Percentiles rank a stretch among this genome's conserved stretches.
phyloP scores from a whole-genome alignment of 2,797 vertebrate genomes.

The Pogoniulus pusillus region DNA sequence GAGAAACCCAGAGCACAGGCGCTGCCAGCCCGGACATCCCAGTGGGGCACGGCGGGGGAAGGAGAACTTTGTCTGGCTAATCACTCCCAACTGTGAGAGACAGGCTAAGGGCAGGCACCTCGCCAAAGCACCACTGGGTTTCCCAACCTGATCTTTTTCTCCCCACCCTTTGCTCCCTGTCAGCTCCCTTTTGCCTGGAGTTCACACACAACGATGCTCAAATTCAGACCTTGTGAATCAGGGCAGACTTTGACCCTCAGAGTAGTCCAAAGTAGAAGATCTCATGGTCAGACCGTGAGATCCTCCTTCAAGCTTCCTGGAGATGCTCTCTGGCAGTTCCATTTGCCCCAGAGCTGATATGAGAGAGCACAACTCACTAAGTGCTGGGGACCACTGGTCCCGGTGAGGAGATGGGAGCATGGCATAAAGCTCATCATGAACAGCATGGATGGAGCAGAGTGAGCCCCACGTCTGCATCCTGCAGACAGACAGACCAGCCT shows the following conservation, averaged over 20 bases:
- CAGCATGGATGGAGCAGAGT: neutral
- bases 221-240: neutral
- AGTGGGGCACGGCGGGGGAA: fast-evolving
- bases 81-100: neutral
- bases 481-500: too few species aligned
- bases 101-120: neutral
- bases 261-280: too few species aligned
- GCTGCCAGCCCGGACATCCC: neutral
- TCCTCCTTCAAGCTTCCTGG: too few species aligned
- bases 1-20: neutral
- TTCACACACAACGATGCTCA: neutral
- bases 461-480: too few species aligned
- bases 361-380: fast-evolving
- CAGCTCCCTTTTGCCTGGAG: neutral
- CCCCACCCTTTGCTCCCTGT: neutral
- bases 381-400: fast-evolving
- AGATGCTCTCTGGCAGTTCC: neutral
- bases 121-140: fast-evolving
- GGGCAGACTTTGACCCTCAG: neutral
- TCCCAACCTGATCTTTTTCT: neutral
- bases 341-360: neutral
- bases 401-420: neutral
- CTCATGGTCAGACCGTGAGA: too few species aligned
- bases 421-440: neutral
- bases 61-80: neutral